A percentile compares a stretch with the other conserved stretches of the same genome.
Conservation (phyloP, 1,140 invertebrate species). For the Sitophilus oryzae region DNA sequence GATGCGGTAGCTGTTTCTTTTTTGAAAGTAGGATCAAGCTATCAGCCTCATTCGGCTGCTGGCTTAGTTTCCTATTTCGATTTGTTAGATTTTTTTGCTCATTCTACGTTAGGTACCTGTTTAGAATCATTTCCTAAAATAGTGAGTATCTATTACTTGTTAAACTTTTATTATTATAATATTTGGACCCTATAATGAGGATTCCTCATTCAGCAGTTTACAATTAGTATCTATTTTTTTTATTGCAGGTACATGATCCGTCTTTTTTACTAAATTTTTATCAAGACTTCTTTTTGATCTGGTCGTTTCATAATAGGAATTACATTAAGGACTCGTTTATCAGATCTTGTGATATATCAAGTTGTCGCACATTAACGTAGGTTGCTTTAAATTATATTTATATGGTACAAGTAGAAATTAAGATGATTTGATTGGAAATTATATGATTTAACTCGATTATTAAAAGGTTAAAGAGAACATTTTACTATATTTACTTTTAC, state of each 20-base stretch:
- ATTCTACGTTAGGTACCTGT: slow-evolving; percentile 72
- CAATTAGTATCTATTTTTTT: slow-evolving; percentile 4
- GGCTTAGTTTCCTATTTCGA: slow-evolving; percentile 71
- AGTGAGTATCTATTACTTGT: too few relatives aligned
- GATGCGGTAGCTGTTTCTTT: slow-evolving; percentile 76
- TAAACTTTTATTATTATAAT: too few relatives aligned
- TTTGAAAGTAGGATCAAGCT: slow-evolving; percentile 65
- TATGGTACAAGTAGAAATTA: slow-evolving; percentile 1
- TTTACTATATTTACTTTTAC: too few relatives aligned
- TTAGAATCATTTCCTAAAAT: slow-evolving; percentile 51
- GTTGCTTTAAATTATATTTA: slow-evolving; percentile 11
- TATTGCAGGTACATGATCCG: slow-evolving; percentile 44
- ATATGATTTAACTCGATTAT: slow-evolving; percentile 9
- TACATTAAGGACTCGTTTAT: slow-evolving; percentile 23
- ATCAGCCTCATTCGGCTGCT: slow-evolving; percentile 61
- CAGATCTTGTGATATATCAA: slow-evolving; percentile 32
- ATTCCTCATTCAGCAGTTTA: background rate
- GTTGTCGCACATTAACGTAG: slow-evolving; percentile 46
- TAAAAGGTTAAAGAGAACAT: too few relatives aligned
- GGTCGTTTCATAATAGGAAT: slow-evolving; percentile 61
- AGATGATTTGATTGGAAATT: slow-evolving; percentile 7
- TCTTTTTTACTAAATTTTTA: slow-evolving; percentile 59
- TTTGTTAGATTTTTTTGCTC: slow-evolving; percentile 71
- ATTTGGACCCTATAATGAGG: too few relatives aligned
- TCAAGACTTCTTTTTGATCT: slow-evolving; percentile 67